phyloP scores from a whole-genome alignment of 37 sponge, comb jelly and placozoan genomes.

The Axinella damicornis region DNA sequence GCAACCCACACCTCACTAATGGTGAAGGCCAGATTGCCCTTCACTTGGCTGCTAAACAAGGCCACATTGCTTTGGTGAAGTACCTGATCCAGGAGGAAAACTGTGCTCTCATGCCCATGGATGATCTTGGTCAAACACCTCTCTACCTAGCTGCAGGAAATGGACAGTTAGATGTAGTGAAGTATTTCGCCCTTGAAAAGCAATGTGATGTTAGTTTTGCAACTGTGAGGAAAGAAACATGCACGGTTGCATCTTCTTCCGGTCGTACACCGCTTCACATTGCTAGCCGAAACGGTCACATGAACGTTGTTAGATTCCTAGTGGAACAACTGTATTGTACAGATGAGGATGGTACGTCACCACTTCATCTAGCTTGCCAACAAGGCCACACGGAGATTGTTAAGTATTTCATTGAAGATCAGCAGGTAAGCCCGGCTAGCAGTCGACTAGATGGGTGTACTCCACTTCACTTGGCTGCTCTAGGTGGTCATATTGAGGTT shows the following conservation, averaged over 20 bases:
- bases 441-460: constrained; percentile 9
- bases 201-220: background rate
- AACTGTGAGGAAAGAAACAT: background rate
- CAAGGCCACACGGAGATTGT: constrained; percentile 21
- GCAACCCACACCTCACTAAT: background rate
- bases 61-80: background rate
- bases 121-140: background rate
- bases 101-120: background rate
- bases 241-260: background rate
- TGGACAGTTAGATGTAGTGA: constrained; percentile 13
- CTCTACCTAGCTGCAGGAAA: background rate
- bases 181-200: background rate
- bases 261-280: constrained; percentile 38
- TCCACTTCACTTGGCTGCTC: constrained; percentile 36
- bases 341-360: background rate
- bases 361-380: constrained; percentile 22
- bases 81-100: background rate
- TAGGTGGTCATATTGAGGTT: constrained; percentile 21
- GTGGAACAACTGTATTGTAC: constrained; percentile 16
- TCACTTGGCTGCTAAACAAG: constrained; percentile 5
- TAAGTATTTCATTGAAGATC: background rate
- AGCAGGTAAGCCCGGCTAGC: no score
- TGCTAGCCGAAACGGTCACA: constrained; percentile 29
- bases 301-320: constrained; percentile 29
- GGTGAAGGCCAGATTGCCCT: constrained; percentile 2